Base-by-base conservation (phyloP, 2,888 invertebrate genomes). In the Ornithoptera alexandrae region DNA sequence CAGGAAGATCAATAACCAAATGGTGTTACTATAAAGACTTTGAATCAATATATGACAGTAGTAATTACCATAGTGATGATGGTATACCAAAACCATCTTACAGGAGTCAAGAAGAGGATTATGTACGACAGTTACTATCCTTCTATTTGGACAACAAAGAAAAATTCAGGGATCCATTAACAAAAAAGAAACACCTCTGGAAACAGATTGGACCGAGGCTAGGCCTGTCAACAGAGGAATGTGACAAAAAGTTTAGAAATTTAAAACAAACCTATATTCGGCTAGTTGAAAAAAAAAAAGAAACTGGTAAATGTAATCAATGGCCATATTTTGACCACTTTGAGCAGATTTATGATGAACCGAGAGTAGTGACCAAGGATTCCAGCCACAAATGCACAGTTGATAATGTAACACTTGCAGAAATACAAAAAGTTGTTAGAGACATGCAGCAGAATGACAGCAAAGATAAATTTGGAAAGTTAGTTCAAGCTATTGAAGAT, bases 281-380 rank as follows among this genome's bases (percentile, higher is more conserved):
- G 67, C 75, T 92, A 1, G 84, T 85, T n/a, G 88, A 84, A 71
- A 87, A 83, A 67, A 81, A 79, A 53, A 71, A 67, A 59, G 79
- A 83, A 20, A 84, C 83, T n/a, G 91, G 89, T 0, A 85, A 84
- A 73, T 74, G 71, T 12, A 84, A 79, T 62, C 84, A 80, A 65
- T 92, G 92, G 92, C 90, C 89, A 10, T 92, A 92, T 74, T 92
- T 80, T 71, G 72, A 78, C 4, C 86, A 87, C 65, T 92, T 92
- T 76, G 88, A 90, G 73, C 83, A 84, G 74, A 92, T 92, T 72
- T 92, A 84, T 74, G 82, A 82, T 64, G 81, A 84, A n/a, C 72
- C 76, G 0, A 71, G 67, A 18, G 8, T 71, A 7, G 65, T 42
- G 30, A 30, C 30, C 2, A 70, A 69, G 50, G 71, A 74, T 36